Percentiles rank a stretch among this genome's conserved stretches.
These are phyloP conservation scores for Diploscapter pachys DNA, from an alignment of 1,140 invertebrate species.

Conservation along the genomic window DNA sequence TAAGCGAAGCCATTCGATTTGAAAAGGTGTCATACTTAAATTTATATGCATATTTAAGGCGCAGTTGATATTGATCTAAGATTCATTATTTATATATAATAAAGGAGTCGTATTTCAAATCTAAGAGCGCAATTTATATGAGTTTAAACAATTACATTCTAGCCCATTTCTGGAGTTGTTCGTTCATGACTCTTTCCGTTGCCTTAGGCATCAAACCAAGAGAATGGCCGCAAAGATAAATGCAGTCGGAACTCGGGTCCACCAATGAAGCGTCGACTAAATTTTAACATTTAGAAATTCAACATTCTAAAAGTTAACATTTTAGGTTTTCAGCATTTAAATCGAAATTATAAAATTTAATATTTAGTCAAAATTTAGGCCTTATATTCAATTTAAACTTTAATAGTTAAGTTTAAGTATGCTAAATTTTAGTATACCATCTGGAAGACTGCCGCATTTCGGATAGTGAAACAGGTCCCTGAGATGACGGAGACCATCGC, in stretches of 20 bases:
- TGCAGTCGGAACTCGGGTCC: constrained; percentile 42
- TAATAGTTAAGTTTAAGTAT: background rate
- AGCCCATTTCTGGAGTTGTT: constrained; percentile 51
- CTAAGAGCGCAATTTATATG: no score
- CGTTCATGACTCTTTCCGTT: constrained; percentile 40
- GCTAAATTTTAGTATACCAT: constrained; percentile 31
- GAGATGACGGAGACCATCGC: constrained; percentile 31
- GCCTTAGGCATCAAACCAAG: constrained; percentile 51
- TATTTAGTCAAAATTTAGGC: constrained; percentile 1
- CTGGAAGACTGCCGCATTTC: constrained; percentile 45
- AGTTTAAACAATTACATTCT: constrained; percentile 37
- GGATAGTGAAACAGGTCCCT: constrained; percentile 46
- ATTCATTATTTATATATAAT: no score
- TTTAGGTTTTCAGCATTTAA: constrained; percentile 2
- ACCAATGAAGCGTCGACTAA: constrained; percentile 39
- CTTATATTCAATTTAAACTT: background rate
- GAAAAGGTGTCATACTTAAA: no score
- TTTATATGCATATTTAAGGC: no score
- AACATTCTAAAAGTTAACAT: background rate
- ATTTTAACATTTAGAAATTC: constrained; percentile 9
- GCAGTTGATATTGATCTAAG: no score
- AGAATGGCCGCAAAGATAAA: constrained; percentile 53
- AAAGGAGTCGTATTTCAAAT: no score
- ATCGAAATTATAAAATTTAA: background rate
- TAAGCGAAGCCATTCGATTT: background rate